Base-by-base conservation (phyloP, 2,113 vertebrate genomes). In the Xenus cinereus region DNA sequence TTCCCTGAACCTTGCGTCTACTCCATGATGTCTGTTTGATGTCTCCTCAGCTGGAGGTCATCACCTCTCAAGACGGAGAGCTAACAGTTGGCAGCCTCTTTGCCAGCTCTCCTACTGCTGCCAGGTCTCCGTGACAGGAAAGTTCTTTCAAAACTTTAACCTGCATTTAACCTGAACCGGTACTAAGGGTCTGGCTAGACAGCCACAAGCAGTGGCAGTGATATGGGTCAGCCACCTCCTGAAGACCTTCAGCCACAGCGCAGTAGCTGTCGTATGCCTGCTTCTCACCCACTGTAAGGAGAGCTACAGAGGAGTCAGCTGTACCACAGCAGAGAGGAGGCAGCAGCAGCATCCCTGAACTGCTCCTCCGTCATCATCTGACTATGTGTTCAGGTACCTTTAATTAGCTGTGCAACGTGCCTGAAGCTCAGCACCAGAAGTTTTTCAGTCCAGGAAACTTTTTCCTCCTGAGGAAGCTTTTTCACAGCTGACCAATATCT, bases 361-460 rank as follows among this genome's bases (percentile, higher is more conserved):
- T 67, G 22, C 30, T 59, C 46, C 51, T 77, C 32, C 28, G 14
- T 24, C 32, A 50, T 15, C 41, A 26, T 7, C 51, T 64, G 5
- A 46, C 14, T 17, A 6, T 1, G 2, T 18, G 1, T n/a, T 51
- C 43, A n/a, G 12, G 5, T n/a, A 12, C 26, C 45, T 76, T 84
- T 35, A n/a, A 27, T 32, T 35, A 32, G 9, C 18, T 27, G 10
- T 45, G 12, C 35, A 41, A 48, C 0, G 0, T 46, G 9, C 19
- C 43, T 46, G 45, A 81, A 87, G n/a, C 39, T 89, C 62, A 87
- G 73, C 7, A 46, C 1, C 39, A 30, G 37, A 30, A 54, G 8
- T 19, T 89, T 79, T 87, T 74, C 22, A 43, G 33, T 53, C 48
- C 45, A 66, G 11, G 27, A 50, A 32, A 30, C 4, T 50, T 87